phyloP scores from a whole-genome alignment of 2,113 vertebrate genomes.

The Gymnogyps californianus region DNA sequence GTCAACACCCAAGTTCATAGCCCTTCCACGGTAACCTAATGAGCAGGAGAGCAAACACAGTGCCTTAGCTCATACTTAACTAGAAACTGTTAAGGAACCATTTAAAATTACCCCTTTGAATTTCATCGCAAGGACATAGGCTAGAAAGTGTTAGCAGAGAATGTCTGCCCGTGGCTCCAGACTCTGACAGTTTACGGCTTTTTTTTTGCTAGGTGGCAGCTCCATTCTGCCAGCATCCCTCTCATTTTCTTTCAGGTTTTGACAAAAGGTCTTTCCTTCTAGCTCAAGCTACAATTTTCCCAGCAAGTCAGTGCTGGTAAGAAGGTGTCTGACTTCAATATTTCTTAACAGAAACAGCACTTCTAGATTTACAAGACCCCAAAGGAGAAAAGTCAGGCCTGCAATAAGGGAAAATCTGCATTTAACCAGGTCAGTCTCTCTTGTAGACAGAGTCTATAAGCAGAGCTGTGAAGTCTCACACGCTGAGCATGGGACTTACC shows the following conservation, averaged over 20 bases:
- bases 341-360: constrained; percentile 25
- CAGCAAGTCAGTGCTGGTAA: background rate
- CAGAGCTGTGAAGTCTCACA: background rate
- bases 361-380: constrained; percentile 28
- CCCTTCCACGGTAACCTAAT: background rate
- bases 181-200: background rate
- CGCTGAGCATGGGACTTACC: background rate
- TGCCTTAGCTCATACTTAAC: background rate
- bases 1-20: background rate
- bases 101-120: background rate
- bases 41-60: background rate
- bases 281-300: background rate
- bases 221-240: background rate
- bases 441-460: background rate
- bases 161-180: background rate
- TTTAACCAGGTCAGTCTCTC: background rate
- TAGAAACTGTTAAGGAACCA: background rate
- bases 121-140: background rate
- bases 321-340: constrained; percentile 29
- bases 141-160: constrained; percentile 20
- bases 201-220: background rate
- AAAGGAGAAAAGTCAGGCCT: background rate
- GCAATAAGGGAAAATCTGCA: background rate
- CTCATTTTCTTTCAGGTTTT: constrained; percentile 7
- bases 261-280: background rate